Evolutionary conservation across 2,113 vertebrate genomes (phyloP).

Genomic region (Bufo bufo): DNA sequence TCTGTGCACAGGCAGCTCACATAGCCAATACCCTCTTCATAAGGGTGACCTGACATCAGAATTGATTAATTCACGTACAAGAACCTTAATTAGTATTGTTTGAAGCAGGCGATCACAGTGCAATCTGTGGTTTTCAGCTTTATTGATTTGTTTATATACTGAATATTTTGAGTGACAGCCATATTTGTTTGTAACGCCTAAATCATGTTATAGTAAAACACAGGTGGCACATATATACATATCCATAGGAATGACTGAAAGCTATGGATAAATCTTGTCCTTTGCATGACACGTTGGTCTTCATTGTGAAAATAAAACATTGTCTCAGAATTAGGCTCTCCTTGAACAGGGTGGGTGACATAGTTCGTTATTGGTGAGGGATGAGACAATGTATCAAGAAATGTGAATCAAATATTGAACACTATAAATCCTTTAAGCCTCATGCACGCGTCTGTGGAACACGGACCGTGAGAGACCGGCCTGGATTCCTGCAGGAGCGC

Average conservation of each 20-base stretch:
- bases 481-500: too few species aligned
- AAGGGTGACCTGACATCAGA: conserved; percentile 43
- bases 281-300: not conserved
- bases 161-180: conserved; percentile 24
- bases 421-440: too few species aligned
- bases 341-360: not conserved
- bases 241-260: not conserved
- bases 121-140: conserved; percentile 12
- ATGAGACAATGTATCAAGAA: not conserved
- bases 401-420: not conserved
- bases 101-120: conserved; percentile 27
- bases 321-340: not conserved
- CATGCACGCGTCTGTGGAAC: too few species aligned
- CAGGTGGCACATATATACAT: not conserved
- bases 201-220: not conserved
- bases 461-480: too few species aligned
- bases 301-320: not conserved
- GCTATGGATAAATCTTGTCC: not conserved
- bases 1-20: not conserved
- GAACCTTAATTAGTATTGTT: conserved; percentile 40
- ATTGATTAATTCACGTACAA: conserved; percentile 40
- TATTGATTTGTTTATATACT: conserved; percentile 22
- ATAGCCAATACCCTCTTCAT: not conserved
- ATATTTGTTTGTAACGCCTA: not conserved
- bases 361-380: not conserved